Conservation (phyloP, 2,797 vertebrate genomes). For the Sternotherus odoratus region DNA sequence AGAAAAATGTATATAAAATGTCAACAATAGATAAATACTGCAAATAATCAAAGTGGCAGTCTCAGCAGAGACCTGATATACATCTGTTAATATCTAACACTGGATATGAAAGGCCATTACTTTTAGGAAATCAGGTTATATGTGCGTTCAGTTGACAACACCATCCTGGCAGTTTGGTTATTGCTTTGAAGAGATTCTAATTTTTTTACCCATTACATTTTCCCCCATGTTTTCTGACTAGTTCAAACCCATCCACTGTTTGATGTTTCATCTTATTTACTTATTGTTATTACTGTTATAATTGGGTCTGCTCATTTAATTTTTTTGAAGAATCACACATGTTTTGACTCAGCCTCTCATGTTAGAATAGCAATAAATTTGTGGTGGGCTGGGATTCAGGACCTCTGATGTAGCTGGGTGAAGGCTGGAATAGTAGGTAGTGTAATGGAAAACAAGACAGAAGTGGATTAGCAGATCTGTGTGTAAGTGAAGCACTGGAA, state of each 20-base stretch:
- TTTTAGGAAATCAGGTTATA: constrained; percentile 45
- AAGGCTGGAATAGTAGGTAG: background rate
- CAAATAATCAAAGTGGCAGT: constrained; percentile 53
- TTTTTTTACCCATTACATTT: background rate
- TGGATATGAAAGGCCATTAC: constrained; percentile 54
- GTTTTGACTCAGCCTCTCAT: background rate
- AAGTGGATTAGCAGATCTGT: background rate
- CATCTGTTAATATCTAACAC: constrained; percentile 62
- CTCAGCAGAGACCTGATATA: constrained; percentile 37
- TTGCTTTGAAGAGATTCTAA: background rate
- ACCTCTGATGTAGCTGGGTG: background rate
- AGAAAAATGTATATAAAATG: constrained; percentile 65
- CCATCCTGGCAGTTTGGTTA: background rate
- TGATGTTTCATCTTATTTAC: background rate
- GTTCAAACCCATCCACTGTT: background rate
- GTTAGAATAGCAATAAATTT: background rate
- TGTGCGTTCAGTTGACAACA: background rate
- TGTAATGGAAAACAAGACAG: background rate
- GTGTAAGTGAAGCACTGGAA: background rate
- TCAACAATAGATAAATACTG: constrained; percentile 62
- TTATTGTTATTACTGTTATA: background rate
- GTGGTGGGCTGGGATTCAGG: no score
- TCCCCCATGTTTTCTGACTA: background rate
- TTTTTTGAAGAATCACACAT: background rate
- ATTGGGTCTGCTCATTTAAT: background rate